phyloP scores from a whole-genome alignment of 2,797 vertebrate species.

The Lepilemur septentrionalis region DNA sequence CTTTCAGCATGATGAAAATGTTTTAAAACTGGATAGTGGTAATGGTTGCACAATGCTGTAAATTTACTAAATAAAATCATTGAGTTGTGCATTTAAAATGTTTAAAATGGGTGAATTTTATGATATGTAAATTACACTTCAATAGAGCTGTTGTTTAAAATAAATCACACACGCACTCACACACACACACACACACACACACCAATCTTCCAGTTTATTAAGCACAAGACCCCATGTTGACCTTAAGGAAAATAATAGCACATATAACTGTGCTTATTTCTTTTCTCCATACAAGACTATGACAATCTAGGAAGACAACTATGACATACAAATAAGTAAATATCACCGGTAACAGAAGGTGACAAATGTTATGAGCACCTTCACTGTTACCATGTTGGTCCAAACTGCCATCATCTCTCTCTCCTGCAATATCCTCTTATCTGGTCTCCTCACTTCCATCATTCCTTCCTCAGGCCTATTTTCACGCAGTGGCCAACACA shows the following conservation, averaged over 20 bases:
- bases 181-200: background rate
- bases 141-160: background rate
- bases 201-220: background rate
- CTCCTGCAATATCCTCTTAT: background rate
- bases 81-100: background rate
- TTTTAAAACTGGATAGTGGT: conserved; percentile 5
- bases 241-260: background rate
- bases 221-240: background rate
- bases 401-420: background rate
- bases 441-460: background rate
- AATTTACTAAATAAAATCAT: background rate
- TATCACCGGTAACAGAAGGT: background rate
- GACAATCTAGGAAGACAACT: conserved; percentile 12
- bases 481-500: background rate
- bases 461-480: background rate
- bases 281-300: background rate
- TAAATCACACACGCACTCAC: background rate
- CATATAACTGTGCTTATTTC: background rate
- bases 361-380: background rate
- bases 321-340: background rate
- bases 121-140: background rate
- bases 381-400: background rate
- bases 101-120: background rate
- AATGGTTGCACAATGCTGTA: background rate
- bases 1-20: background rate